Evolutionary conservation across 2,888 invertebrate species (phyloP).

Genomic region (Bugula neritina): DNA sequence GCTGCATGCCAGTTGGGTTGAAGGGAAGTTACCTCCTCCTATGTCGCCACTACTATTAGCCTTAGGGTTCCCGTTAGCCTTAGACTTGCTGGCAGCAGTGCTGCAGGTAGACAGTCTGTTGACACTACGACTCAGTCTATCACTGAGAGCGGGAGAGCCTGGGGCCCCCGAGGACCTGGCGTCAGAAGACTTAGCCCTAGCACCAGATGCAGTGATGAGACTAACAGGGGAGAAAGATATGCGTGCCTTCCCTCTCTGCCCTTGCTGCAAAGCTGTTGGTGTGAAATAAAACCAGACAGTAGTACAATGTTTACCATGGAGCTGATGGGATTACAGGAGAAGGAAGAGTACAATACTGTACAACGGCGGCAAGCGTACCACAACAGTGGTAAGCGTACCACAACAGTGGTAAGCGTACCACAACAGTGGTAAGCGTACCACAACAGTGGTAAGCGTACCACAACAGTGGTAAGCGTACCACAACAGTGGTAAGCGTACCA

Average conservation of each 20-base stretch:
- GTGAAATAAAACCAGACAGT: background rate
- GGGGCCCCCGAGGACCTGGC: background rate
- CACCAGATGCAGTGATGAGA: slow-evolving; percentile 6
- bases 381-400: no score
- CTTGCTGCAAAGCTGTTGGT: slow-evolving; percentile 16
- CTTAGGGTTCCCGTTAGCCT: slow-evolving; percentile 1
- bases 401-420: no score
- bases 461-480: no score
- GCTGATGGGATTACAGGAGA: no score
- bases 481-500: no score
- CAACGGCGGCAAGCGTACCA: no score
- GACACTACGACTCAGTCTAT: slow-evolving; percentile 17
- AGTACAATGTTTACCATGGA: no score
- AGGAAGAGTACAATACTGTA: no score
- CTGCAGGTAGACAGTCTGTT: background rate
- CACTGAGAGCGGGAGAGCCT: background rate
- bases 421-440: no score
- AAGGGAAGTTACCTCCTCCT: background rate
- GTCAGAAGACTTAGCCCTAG: background rate
- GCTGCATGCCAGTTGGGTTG: background rate
- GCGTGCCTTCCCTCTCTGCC: slow-evolving; percentile 4
- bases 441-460: no score
- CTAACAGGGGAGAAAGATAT: slow-evolving; percentile 15
- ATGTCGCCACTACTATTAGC: no score
- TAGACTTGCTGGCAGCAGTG: slow-evolving; percentile 3